Evolutionary conservation across 1,140 invertebrate species (phyloP), one percentile per base, ranked within the genome.

Genomic region (Bemisia tabaci): DNA sequence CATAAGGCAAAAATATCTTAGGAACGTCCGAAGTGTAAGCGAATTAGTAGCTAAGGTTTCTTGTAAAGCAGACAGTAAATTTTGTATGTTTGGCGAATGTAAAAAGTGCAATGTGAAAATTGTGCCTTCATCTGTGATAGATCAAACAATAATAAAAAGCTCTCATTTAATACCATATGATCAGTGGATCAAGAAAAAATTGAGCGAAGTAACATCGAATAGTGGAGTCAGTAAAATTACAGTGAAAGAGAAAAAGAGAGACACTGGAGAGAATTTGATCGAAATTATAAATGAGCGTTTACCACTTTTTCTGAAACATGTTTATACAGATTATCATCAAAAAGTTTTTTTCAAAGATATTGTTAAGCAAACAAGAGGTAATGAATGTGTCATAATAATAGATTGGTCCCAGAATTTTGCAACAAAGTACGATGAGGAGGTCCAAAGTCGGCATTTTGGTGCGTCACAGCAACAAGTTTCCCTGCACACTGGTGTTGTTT

Each of bases 291-390:
- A n/a, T n/a, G 33, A 48, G 17, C 5, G 17, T 17, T 48, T 48
- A 17, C 33, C 33, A 48, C 5, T 17, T 48, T 48, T 48, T 48
- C 17, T 5, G 5, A 17, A 9, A 9, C 33, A 48, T 17, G 17
- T 5, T 48, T 48, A 48, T 48, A 48, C 5, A 9, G 33, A 9
- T 9, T 17, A 9, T 9, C 33, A 48, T 48, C 33, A 48, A 48
- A 5, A 48, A 9, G 33, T 48, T 17, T 17, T 9, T 48, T 48
- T 48, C 17, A 5, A 5, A 48, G 67, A 72, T 22, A 58, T 73
- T n/a, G 71, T 69, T 68, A 67, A 74, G n/a, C 72, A 72, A 67
- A 66, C 74, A 64, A 70, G 27, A 22, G 27, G 5, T 17, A 58
- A 58, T 33, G 63, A 65, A 12, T 12, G 12, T 12, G 11, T 65